These are phyloP conservation scores for Tympanoctomys barrerae DNA, from an alignment of 2,797 vertebrate species.

Conservation along the genomic window DNA sequence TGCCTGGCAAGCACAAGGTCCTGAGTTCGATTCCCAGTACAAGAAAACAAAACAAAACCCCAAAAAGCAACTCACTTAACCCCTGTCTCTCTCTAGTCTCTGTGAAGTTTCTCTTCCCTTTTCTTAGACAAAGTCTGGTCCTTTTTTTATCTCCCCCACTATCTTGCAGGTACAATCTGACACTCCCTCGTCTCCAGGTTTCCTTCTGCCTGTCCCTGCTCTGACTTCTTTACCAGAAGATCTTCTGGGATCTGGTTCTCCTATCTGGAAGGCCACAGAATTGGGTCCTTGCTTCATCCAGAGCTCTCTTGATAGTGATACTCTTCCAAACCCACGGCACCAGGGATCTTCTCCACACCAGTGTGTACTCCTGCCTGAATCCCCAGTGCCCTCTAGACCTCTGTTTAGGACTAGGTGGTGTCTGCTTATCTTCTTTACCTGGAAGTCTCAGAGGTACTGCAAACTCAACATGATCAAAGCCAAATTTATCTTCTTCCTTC, in stretches of 20 bases:
- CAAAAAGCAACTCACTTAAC: background rate
- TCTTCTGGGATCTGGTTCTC: background rate
- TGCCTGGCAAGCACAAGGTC: too few relatives aligned
- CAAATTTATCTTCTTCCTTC: background rate
- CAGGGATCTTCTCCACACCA: background rate
- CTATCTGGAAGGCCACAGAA: background rate
- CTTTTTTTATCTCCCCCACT: background rate
- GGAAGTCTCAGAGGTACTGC: background rate
- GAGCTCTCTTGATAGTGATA: background rate
- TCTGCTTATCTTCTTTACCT: background rate
- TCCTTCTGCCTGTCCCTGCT: background rate
- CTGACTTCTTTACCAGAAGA: background rate
- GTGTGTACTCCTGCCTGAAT: too few relatives aligned
- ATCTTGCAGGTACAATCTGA: background rate
- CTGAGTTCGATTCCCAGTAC: too few relatives aligned
- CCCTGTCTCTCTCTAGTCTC: background rate
- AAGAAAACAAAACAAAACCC: too few relatives aligned
- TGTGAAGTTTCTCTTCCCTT: background rate
- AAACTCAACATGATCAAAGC: background rate
- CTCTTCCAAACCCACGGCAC: conserved; percentile 15
- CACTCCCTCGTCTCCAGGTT: background rate
- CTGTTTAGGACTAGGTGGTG: background rate
- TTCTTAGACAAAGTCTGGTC: background rate
- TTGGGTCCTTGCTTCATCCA: background rate
- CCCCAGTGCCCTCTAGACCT: background rate